A percentile compares a stretch with the other conserved stretches of the same genome.
These are phyloP conservation scores for Ammodytes dubius DNA, from an alignment of 2,113 vertebrate species.

Conservation along the genomic window DNA sequence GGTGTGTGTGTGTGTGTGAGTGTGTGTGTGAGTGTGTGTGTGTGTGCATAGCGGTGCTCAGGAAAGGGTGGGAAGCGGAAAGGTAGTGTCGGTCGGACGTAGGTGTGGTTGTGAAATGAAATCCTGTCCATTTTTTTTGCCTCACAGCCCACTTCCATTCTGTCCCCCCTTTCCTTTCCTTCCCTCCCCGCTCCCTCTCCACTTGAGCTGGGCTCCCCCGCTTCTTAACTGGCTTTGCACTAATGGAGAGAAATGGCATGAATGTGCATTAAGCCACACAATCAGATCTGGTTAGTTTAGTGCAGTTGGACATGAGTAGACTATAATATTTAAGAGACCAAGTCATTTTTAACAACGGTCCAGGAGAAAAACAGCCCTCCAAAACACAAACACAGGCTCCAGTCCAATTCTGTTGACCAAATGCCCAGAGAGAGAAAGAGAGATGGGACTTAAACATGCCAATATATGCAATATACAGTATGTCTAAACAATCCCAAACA, in stretches of 20 bases:
- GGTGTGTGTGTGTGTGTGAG: constrained; percentile 39
- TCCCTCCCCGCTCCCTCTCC: constrained; percentile 24
- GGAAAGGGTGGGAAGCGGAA: constrained; percentile 86
- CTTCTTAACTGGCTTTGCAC: constrained; percentile 11
- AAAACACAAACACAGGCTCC: constrained; percentile 45
- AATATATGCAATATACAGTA: background rate
- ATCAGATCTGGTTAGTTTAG: background rate
- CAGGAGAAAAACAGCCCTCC: constrained; percentile 20
- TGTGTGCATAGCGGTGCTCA: constrained; percentile 60
- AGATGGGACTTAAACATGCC: background rate
- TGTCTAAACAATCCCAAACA: no score
- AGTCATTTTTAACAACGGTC: constrained; percentile 4
- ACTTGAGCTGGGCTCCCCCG: constrained; percentile 31
- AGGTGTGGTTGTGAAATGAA: constrained; percentile 80
- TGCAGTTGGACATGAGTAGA: background rate
- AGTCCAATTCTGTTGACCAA: constrained; percentile 34
- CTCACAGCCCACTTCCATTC: constrained; percentile 53
- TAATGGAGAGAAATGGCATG: background rate
- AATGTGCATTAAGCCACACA: background rate
- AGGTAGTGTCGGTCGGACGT: constrained; percentile 76
- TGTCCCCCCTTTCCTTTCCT: constrained; percentile 20
- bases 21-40: constrained; percentile 44
- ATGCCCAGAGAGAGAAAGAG: background rate
- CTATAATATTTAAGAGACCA: background rate
- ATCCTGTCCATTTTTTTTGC: constrained; percentile 73